Conservation (phyloP, 2,113 vertebrate genomes). For the Ancistrus triradiatus region DNA sequence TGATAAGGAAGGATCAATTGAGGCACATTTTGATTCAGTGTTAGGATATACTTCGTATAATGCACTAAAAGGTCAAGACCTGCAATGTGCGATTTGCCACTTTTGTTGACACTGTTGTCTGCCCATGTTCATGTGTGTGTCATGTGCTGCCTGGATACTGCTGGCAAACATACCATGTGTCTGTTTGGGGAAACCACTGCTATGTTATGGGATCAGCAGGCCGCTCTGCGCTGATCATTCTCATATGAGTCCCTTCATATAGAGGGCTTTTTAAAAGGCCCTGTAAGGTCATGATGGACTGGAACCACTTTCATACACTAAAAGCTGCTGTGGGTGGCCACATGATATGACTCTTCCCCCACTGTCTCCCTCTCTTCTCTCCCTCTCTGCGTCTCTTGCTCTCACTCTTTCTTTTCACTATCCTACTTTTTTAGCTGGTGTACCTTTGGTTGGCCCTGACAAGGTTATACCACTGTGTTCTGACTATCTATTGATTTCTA, state of each 20-base stretch:
- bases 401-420: conserved; percentile 39
- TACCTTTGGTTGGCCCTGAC: conserved; percentile 71
- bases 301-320: conserved; percentile 53
- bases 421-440: conserved; percentile 56
- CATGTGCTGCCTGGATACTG: not conserved
- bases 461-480: conserved; percentile 74
- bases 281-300: conserved; percentile 50
- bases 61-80: no score
- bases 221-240: conserved; percentile 54
- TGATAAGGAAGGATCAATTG: no score
- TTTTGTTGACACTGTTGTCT: no score
- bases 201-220: conserved; percentile 56
- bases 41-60: no score
- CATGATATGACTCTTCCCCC: conserved; percentile 34
- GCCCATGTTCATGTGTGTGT: conserved; percentile 1
- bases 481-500: conserved; percentile 77
- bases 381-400: not conserved
- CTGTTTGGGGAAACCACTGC: conserved; percentile 49
- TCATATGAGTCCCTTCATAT: conserved; percentile 54
- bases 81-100: no score
- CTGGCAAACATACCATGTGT: conserved; percentile 41
- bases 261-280: conserved; percentile 65
- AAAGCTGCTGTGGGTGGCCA: conserved; percentile 48
- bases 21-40: no score
- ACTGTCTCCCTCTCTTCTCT: conserved; percentile 25